Evolutionary conservation across 1,140 invertebrate genomes (phyloP).

Genomic region (Zeugodacus cucurbitae): DNA sequence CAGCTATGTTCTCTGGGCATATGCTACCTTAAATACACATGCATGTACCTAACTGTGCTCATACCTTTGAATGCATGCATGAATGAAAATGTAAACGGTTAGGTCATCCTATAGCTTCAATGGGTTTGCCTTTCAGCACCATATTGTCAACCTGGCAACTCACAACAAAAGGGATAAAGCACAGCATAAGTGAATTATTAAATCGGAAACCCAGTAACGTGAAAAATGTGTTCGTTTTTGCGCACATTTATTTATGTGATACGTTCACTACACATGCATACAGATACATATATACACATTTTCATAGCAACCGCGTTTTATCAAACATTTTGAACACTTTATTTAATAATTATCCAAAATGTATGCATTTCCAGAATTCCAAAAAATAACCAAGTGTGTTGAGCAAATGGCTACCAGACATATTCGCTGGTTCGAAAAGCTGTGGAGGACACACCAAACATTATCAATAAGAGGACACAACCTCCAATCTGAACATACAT

Average conservation of each 20-base stretch:
- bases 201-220: conserved; percentile 24
- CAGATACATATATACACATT: neutral
- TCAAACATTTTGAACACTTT: too few relatives aligned
- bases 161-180: conserved; percentile 11
- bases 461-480: too few relatives aligned
- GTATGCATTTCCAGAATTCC: too few relatives aligned
- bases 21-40: neutral
- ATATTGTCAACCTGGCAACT: conserved; percentile 3
- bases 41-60: neutral
- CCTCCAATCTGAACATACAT: too few relatives aligned
- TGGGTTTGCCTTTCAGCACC: neutral
- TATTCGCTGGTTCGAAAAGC: too few relatives aligned
- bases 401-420: too few relatives aligned
- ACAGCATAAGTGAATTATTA: conserved; percentile 27
- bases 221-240: neutral
- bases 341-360: too few relatives aligned
- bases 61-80: neutral
- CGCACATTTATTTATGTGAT: neutral
- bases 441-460: too few relatives aligned
- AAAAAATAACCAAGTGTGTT: too few relatives aligned
- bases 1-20: neutral
- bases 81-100: neutral
- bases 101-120: neutral
- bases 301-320: neutral
- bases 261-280: neutral